phyloP scores from a whole-genome alignment of 2,113 vertebrate genomes.

The Poeciliopsis occidentalis region DNA sequence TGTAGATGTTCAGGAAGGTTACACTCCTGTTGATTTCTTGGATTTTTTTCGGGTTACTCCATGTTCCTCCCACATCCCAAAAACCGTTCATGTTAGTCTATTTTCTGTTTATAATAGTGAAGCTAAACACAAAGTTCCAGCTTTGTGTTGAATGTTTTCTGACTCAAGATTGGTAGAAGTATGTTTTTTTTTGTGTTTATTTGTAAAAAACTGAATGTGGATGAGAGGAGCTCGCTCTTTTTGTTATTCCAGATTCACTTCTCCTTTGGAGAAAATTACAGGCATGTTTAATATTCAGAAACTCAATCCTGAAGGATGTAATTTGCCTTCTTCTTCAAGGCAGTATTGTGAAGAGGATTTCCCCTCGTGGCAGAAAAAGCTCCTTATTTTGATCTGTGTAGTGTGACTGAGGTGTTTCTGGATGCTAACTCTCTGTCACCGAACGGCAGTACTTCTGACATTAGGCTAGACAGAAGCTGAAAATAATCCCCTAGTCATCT shows the following conservation, averaged over 20 bases:
- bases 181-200: no score
- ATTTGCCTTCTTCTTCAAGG: slow-evolving; percentile 21
- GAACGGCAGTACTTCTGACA: slow-evolving; percentile 12
- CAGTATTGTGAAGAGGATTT: slow-evolving; percentile 52
- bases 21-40: no score
- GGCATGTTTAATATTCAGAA: not conserved
- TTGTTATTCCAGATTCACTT: not conserved
- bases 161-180: no score
- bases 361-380: slow-evolving; percentile 53
- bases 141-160: not conserved
- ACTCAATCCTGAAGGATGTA: not conserved
- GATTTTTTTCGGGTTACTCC: no score
- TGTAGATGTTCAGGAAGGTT: no score
- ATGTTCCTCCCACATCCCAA: no score
- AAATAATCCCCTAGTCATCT: slow-evolving; percentile 11
- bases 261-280: not conserved
- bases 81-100: not conserved
- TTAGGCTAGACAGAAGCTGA: slow-evolving; percentile 6
- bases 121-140: not conserved
- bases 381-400: slow-evolving; percentile 70
- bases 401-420: slow-evolving; percentile 53
- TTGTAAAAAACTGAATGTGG: not conserved
- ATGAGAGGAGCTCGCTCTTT: not conserved
- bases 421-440: slow-evolving; percentile 18
- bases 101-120: not conserved